Evolutionary conservation across 2,113 vertebrate species (phyloP).

Genomic region (Actenoides lindsayi): DNA sequence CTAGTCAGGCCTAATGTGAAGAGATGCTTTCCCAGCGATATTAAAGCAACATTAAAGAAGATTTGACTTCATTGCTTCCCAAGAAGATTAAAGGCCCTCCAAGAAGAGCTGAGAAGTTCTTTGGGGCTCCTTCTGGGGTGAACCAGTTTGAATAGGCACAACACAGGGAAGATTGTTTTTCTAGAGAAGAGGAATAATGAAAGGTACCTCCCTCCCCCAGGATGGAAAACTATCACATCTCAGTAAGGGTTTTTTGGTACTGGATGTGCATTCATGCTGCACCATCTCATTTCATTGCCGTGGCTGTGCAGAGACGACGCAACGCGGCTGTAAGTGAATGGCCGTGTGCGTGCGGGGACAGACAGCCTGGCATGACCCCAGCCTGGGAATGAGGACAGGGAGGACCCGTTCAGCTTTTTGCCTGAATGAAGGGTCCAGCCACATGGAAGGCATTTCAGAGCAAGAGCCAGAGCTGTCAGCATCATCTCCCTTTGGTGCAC

Average conservation of each 20-base stretch:
- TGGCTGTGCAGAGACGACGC: not conserved
- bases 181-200: not conserved
- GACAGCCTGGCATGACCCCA: not conserved
- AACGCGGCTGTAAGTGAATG: accelerated
- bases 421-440: not conserved
- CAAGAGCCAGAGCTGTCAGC: not conserved
- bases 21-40: slow-evolving; percentile 48
- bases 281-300: not conserved
- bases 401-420: not conserved
- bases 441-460: not conserved
- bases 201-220: not conserved
- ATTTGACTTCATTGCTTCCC: slow-evolving; percentile 63
- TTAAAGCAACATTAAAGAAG: slow-evolving; percentile 63
- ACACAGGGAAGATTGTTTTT: not conserved
- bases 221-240: not conserved
- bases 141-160: not conserved
- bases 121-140: slow-evolving; percentile 9
- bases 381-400: not conserved
- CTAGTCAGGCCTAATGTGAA: slow-evolving; percentile 39
- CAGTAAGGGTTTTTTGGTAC: not conserved
- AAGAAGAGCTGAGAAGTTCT: slow-evolving; percentile 25
- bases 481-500: not conserved
- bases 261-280: not conserved
- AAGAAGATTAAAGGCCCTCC: slow-evolving; percentile 65
- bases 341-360: accelerated